These are phyloP conservation scores for Ormia ochracea DNA, from an alignment of 2,888 invertebrate species.

Conservation along the genomic window DNA sequence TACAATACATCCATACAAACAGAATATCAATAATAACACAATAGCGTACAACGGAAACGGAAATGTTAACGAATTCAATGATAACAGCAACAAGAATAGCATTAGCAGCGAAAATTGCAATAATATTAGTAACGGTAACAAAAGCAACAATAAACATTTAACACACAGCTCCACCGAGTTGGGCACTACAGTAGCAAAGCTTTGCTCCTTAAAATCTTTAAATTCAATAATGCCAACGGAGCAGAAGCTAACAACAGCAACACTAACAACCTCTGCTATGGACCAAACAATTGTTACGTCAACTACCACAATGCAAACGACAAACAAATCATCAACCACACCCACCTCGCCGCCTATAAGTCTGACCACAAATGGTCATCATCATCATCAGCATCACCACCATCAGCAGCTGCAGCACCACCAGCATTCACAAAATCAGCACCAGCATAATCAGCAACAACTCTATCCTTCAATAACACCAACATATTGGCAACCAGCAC, in stretches of 20 bases:
- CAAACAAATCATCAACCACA: slow-evolving; percentile 61
- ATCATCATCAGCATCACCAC: slow-evolving; percentile 39
- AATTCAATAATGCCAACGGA: slow-evolving; percentile 55
- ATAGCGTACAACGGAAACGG: slow-evolving; percentile 69
- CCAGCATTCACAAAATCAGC: slow-evolving; percentile 37
- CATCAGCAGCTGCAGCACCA: slow-evolving; percentile 44
- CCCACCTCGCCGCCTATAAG: slow-evolving; percentile 63
- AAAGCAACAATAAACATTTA: slow-evolving; percentile 45
- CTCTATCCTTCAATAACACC: slow-evolving; percentile 88
- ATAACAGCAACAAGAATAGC: slow-evolving; percentile 60
- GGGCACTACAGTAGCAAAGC: slow-evolving; percentile 39
- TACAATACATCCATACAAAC: slow-evolving; percentile 26
- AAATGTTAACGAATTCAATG: slow-evolving; percentile 71
- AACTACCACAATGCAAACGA: slow-evolving; percentile 56
- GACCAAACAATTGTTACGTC: slow-evolving; percentile 47
- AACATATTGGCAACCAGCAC: slow-evolving; percentile 90
- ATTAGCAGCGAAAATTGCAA: slow-evolving; percentile 54
- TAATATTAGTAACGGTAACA: slow-evolving; percentile 44
- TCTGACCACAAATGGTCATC: slow-evolving; percentile 62
- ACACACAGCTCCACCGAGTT: background rate
- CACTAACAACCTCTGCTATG: slow-evolving; percentile 47
- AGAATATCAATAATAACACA: slow-evolving; percentile 60
- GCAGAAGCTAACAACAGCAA: slow-evolving; percentile 48
- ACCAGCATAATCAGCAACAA: slow-evolving; percentile 66
- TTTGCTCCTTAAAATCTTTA: slow-evolving; percentile 54